Conservation (phyloP, 2,888 invertebrate genomes). For the Diarsia rubi region DNA sequence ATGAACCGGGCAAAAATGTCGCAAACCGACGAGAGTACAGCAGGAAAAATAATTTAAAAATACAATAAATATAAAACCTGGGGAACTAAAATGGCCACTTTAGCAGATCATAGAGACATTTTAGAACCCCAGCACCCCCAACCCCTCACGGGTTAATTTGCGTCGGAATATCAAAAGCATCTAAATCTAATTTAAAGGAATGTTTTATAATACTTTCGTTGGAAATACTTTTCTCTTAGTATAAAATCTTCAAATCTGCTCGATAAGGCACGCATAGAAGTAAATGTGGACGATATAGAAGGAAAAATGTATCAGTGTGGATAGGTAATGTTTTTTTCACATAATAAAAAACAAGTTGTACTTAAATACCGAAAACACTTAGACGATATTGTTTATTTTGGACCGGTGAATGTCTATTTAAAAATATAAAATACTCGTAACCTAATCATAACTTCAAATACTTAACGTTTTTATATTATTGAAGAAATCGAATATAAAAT, state of each 20-base stretch:
- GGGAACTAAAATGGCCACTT: no score
- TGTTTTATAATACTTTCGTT: no score
- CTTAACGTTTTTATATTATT: neutral
- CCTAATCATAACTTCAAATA: neutral
- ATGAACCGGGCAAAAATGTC: no score
- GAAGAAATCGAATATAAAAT: neutral
- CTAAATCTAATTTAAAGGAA: no score
- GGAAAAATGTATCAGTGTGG: constrained; percentile 81
- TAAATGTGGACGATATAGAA: constrained; percentile 83
- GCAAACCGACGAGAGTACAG: no score
- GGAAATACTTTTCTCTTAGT: neutral
- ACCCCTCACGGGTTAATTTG: no score
- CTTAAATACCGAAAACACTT: neutral
- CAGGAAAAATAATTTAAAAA: no score
- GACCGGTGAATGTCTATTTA: neutral
- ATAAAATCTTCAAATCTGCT: neutral
- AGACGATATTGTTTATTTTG: neutral
- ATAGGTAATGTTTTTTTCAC: constrained; percentile 91
- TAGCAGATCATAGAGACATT: no score
- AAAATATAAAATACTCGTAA: neutral
- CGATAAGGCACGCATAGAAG: neutral
- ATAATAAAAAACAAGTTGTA: constrained; percentile 89
- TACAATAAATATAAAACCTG: no score
- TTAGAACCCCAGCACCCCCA: no score
- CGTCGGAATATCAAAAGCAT: neutral